phyloP scores from a whole-genome alignment of 2,113 vertebrate genomes.

The Lampris incognitus region DNA sequence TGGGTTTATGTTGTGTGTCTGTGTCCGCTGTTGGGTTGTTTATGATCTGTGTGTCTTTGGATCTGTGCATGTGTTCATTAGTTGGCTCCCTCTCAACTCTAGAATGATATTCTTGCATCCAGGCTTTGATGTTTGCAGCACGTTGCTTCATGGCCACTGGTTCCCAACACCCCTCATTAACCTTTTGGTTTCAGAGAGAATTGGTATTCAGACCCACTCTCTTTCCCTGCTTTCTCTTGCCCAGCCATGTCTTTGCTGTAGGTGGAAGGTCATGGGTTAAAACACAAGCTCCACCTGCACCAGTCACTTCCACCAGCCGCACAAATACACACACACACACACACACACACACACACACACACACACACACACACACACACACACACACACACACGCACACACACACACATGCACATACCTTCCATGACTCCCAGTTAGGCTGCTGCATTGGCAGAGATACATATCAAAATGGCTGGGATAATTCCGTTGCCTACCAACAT shows the following conservation, averaged over 20 bases:
- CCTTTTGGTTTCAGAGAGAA: conserved; percentile 51
- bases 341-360: no score
- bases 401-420: no score
- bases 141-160: conserved; percentile 27
- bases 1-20: neutral
- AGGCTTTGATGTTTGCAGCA: neutral
- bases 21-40: neutral
- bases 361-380: no score
- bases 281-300: conserved; percentile 12
- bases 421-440: neutral
- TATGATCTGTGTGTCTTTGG: conserved; percentile 18
- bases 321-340: no score
- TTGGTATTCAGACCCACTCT: conserved; percentile 23
- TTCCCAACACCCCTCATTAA: conserved; percentile 51
- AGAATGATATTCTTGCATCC: conserved; percentile 6
- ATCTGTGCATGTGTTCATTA: conserved; percentile 13
- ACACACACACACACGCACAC: no score
- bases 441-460: conserved; percentile 24
- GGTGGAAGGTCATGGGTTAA: conserved; percentile 15
- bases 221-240: conserved; percentile 37
- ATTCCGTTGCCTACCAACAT: neutral
- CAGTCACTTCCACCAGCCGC: neutral
- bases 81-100: neutral
- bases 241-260: conserved; percentile 15
- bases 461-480: conserved; percentile 52